A percentile compares a stretch with the other conserved stretches of the same genome.
Conservation (phyloP, 2,888 invertebrate genomes). For the Rhagonycha lutea region DNA sequence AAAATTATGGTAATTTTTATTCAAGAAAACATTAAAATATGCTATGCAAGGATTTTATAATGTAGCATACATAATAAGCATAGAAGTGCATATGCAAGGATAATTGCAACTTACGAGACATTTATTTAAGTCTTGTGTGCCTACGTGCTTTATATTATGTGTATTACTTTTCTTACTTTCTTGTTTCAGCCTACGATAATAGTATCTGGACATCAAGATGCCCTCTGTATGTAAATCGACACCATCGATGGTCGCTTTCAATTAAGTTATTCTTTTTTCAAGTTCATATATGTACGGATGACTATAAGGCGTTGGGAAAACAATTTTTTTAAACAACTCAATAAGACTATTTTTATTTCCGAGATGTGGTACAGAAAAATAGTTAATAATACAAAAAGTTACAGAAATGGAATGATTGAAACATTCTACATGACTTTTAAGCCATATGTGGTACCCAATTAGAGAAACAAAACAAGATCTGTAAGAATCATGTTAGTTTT, state of each 20-base stretch:
- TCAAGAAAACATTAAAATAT: conserved; percentile 2
- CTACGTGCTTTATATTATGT: conserved; percentile 45
- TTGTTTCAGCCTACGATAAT: conserved; percentile 45
- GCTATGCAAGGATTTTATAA: conserved; percentile 36
- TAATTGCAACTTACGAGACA: conserved; percentile 55
- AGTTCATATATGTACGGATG: background rate
- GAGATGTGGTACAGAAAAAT: background rate
- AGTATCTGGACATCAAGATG: conserved; percentile 14
- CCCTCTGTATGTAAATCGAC: conserved; percentile 17
- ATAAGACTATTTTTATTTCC: background rate
- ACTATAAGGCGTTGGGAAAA: background rate
- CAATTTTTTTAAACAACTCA: background rate
- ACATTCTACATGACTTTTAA: conserved; percentile 21
- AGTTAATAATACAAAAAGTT: background rate
- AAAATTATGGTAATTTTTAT: background rate
- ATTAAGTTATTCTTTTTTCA: background rate
- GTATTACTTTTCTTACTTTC: conserved; percentile 34
- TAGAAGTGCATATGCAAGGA: conserved; percentile 51
- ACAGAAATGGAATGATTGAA: conserved; percentile 20
- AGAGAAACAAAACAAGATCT: conserved; percentile 21
- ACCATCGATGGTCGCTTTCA: background rate
- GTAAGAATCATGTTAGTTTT: conserved; percentile 9
- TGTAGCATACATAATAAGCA: conserved; percentile 46
- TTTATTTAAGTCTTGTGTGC: conserved; percentile 51
- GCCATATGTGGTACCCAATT: conserved; percentile 19